Conservation (phyloP, 2,113 vertebrate genomes). For the Corynorhinus townsendii region DNA sequence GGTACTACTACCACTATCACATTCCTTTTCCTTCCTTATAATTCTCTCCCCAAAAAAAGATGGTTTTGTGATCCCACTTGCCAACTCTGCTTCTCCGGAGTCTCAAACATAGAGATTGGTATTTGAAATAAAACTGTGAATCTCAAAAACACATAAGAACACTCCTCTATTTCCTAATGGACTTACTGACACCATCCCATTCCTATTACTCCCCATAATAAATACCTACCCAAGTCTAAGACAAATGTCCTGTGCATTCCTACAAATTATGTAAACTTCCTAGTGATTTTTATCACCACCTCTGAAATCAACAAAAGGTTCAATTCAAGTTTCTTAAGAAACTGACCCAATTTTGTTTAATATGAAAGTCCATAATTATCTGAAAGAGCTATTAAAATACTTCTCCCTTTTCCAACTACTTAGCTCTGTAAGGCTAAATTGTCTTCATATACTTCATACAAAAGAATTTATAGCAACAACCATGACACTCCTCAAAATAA, state of each 20-base stretch:
- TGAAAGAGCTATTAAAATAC: constrained; percentile 1
- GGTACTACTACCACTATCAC: neutral
- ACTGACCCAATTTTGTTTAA: constrained; percentile 9
- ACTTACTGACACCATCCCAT: neutral
- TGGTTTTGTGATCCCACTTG: neutral
- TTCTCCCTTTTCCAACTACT: neutral
- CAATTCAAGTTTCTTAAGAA: neutral
- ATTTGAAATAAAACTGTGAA: constrained; percentile 11
- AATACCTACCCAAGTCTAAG: neutral
- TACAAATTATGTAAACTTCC: neutral
- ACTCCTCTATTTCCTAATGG: neutral
- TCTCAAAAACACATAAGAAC: neutral
- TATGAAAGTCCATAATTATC: neutral
- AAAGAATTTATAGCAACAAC: neutral
- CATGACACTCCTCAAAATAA: neutral
- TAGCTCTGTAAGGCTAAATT: neutral
- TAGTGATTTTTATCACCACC: neutral
- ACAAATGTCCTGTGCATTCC: neutral
- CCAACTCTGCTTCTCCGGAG: neutral
- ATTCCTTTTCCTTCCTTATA: neutral
- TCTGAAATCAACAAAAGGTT: constrained; percentile 38
- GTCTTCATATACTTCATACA: neutral
- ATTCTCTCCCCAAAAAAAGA: constrained; percentile 4
- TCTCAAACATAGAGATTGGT: neutral
- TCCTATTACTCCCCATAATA: neutral